Evolutionary conservation across 35 echinoderm and acorn worm species (phyloP).

Genomic region (Heliocidaris tuberculata): DNA sequence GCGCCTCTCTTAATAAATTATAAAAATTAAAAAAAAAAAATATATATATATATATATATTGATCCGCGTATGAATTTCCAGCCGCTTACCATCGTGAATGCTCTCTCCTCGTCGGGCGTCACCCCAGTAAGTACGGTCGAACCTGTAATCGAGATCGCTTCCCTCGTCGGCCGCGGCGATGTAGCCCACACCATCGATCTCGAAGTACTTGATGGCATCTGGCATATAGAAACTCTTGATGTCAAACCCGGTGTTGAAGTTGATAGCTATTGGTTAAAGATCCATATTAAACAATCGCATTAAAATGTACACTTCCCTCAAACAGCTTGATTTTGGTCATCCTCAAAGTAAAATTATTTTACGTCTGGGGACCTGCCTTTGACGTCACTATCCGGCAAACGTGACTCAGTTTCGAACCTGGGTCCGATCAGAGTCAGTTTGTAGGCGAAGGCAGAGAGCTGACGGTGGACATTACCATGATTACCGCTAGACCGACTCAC

Average conservation of each 20-base stretch:
- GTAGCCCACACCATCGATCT: constrained; percentile 53
- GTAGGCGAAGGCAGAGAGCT: too few relatives aligned
- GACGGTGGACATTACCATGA: too few relatives aligned
- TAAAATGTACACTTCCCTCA: background rate
- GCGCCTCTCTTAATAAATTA: too few relatives aligned
- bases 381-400: too few relatives aligned
- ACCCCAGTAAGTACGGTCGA: constrained; percentile 24
- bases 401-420: too few relatives aligned
- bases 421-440: too few relatives aligned
- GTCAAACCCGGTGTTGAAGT: constrained; percentile 47
- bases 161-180: constrained; percentile 55
- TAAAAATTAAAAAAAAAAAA: too few relatives aligned
- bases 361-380: too few relatives aligned
- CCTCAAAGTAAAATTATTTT: too few relatives aligned
- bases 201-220: constrained; percentile 52
- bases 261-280: constrained; percentile 55
- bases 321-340: too few relatives aligned
- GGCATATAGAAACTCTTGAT: constrained; percentile 57
- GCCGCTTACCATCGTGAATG: background rate
- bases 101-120: constrained; percentile 19
- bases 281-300: background rate
- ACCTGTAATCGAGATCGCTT: constrained; percentile 24
- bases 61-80: background rate
- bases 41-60: too few relatives aligned
- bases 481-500: too few relatives aligned